Evolutionary conservation across 64 coral and sea anemone genomes (phyloP), one percentile per base, ranked within the genome.

Genomic region (Actinia tenebrosa): DNA sequence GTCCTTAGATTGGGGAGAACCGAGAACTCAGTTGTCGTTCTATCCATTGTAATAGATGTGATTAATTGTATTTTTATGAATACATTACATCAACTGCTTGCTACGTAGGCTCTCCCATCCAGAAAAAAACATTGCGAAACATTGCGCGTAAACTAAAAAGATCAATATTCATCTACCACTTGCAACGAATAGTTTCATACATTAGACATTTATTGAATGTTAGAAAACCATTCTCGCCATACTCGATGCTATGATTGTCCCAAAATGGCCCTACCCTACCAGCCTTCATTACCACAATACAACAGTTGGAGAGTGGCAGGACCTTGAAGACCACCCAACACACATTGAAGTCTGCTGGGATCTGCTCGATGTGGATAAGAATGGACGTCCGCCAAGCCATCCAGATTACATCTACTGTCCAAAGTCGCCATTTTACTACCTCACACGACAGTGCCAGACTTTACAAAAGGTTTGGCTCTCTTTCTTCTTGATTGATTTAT

Each of bases 161-260:
- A 37, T 37, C 30, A 37, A 37, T 37, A 37, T 37, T 37, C 30
- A 37, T 37, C 30, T 37, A 37, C 30, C 30, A 37, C 30, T 37
- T 37, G 30, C 30, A 37, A 37, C 30, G 30, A 37, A 37, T 37
- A 37, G 30, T 37, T 37, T 37, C 30, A 37, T 37, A 37, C 30
- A 37, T 37, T 37, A 37, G 30, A 37, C 0, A 53, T 27, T 20
- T 86, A 45, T 69, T 30, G 16, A 19, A 20, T 14, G 50, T 27
- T 44, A 92, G 90, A 87, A 92, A 87, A 92, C 90, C 23, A 92
- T 92, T 55, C 44, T 83, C 1, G 90, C 79, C 9, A 56, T 92
- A 22, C 60, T 92, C 10, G 90, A 92, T 77, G 78, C 84, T n/a
- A 43, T 92, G 18, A 77, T 92, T 54, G 79, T 86, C 62, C 90